Percentiles rank a stretch among this genome's conserved stretches.
Conservation (phyloP, 1,140 invertebrate species). For the Plodia interpunctella region DNA sequence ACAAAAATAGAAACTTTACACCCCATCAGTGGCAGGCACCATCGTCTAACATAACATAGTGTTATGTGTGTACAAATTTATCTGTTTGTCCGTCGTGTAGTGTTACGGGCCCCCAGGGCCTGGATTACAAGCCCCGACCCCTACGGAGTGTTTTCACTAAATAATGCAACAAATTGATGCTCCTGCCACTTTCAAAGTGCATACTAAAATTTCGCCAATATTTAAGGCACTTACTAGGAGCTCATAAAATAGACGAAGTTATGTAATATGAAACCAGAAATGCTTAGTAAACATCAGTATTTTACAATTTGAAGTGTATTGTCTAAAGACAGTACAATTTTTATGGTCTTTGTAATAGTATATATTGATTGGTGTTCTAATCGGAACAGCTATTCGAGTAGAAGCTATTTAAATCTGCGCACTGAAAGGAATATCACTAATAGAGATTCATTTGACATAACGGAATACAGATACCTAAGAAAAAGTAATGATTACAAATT, state of each 20-base stretch:
- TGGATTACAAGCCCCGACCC: conserved; percentile 33
- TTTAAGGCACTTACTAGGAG: not conserved
- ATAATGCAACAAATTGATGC: conserved; percentile 7
- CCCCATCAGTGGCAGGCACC: not conserved
- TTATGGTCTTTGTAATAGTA: no score
- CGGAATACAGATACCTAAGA: no score
- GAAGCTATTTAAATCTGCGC: no score
- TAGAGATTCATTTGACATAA: no score
- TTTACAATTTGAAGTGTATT: no score
- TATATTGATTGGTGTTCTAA: no score
- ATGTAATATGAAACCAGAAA: not conserved
- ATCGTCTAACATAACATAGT: conserved; percentile 31
- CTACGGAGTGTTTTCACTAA: conserved; percentile 1
- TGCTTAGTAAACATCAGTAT: no score
- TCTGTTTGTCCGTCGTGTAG: conserved; percentile 60
- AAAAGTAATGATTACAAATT: no score
- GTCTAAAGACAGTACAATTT: no score
- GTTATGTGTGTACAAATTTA: conserved; percentile 65
- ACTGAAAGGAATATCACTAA: no score
- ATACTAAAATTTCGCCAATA: conserved; percentile 9
- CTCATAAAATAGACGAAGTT: not conserved
- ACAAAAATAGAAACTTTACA: conserved; percentile 5
- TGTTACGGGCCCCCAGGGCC: conserved; percentile 50
- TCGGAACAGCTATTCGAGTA: no score
- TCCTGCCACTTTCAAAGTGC: not conserved